Base-by-base conservation (phyloP, 53 echinoderm and acorn worm genomes). In the Echinometra lucunter region DNA sequence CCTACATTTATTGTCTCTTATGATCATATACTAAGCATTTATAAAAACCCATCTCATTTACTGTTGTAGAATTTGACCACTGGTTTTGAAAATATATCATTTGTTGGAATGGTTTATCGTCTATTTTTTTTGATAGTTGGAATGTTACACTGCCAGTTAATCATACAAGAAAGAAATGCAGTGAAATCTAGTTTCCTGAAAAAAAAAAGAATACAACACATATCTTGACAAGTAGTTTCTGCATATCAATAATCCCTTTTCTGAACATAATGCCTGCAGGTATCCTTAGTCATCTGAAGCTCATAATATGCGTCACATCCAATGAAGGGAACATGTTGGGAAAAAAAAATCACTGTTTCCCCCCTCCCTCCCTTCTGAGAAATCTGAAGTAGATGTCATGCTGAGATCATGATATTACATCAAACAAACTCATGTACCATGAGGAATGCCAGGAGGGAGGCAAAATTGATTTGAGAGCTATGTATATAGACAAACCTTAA, bases 321-420 rank as follows among this genome's bases (percentile, higher is more conserved):
- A 15, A 21, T 18, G 40, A 80, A 19, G 11, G 38, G 2, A 78
- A 19, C 18, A 78, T 78, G 40, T 40, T 37, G 38, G 42, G 18
- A 3, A 44, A 44, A 23, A 80, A 80, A 40, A 21, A 16, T 6
- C 6, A 42, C 40, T 19, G 2, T 15, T 8, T 21, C 42, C 44
- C 21, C 19, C 44, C 80, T 3, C 53, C 8, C 1, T 13, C 8
- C 53, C 4, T 53, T 53, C 53, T 53, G 44, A 21, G 35, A 81
- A 40, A 81, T 25, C 21, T 42, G 21, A 44, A 81, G 81, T 40
- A 40, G 42, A 81, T 44, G 44, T 81, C 44, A 5, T 44, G 1
- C 13, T 7, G 81, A 81, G 81, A 81, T 81, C 81, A 81, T 81
- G 81, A 25, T 44, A 81, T 81, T 74, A 12, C 74, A 81, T 81